Evolutionary conservation across 2,888 invertebrate species (phyloP), one percentile per base, ranked within the genome.

Genomic region (Ischnura elegans): DNA sequence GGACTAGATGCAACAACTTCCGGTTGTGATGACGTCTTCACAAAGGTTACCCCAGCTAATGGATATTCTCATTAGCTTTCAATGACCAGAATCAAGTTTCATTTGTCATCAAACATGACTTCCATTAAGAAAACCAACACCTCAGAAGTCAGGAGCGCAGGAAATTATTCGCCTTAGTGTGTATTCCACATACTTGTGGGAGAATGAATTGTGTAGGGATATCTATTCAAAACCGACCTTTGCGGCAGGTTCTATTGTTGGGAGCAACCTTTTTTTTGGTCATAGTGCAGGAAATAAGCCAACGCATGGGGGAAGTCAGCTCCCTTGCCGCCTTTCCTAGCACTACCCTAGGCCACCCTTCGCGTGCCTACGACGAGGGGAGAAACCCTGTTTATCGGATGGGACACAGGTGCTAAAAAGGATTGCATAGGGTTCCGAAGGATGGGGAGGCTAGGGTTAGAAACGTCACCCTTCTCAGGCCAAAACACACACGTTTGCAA

Each of bases 361-460:
- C 76, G 76, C 76, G 76, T 76, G 76, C 76, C 76, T 76, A 76
- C 76, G 76, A 76, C 36, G 76, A 76, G 76, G 76, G 76, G 76
- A n/a, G 86, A 86, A 36, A 86, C 86, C 86, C 45, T 86, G 86
- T 86, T 86, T 86, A 86, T 86, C 86, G 86, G 46, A n/a, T 8
- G 45, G n/a, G 43, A 46, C 46, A 86, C 86, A 86, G 86, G 86
- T 86, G 86, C 86, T 25, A 86, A 46, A 46, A 43, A 25, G 86
- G n/a, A 21, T 43, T n/a, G 76, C 76, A 36, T 76, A 76, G 36
- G 61, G 61, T 61, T 51, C n/a, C n/a, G n/a, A 61, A 10, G 76
- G 36, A 76, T 3, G 13, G 76, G 76, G 61, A 10, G 16, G 25
- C 76, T 1, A 4, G 76, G n/a, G 13, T 13, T 13, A 36, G 76